Evolutionary conservation across 2,888 invertebrate genomes (phyloP).

Genomic region (Ametastegia equiseti): DNA sequence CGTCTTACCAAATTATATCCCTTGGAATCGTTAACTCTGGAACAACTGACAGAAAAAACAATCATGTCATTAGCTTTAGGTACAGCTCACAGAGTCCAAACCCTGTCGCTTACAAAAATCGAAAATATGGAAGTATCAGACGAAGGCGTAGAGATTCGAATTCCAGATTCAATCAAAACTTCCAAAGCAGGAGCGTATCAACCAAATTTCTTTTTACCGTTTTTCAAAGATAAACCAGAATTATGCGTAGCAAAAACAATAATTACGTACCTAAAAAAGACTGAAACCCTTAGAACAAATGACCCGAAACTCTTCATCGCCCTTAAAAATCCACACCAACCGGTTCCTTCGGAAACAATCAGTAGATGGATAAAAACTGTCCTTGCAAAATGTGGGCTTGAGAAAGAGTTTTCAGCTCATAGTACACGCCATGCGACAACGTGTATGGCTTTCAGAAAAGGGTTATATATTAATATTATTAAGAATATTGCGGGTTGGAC

Average conservation of each 20-base stretch:
- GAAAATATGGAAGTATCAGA: constrained; percentile 39
- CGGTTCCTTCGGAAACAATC: constrained; percentile 49
- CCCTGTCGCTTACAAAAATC: constrained; percentile 51
- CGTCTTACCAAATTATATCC: constrained; percentile 43
- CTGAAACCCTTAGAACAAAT: constrained; percentile 46
- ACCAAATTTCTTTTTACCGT: constrained; percentile 48
- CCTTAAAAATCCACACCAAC: constrained; percentile 49
- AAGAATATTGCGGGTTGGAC: constrained; percentile 50
- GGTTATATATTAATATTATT: constrained; percentile 50
- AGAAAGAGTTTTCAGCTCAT: constrained; percentile 46
- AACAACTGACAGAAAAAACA: constrained; percentile 47
- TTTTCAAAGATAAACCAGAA: constrained; percentile 49
- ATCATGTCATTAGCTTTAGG: constrained; percentile 49
- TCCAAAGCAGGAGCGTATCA: constrained; percentile 48
- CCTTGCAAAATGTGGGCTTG: constrained; percentile 48
- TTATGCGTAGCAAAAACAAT: constrained; percentile 54
- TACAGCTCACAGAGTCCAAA: constrained; percentile 53
- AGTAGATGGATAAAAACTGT: constrained; percentile 52
- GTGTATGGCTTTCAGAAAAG: constrained; percentile 48
- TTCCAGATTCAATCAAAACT: no score
- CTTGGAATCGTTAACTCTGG: constrained; percentile 47
- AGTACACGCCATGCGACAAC: constrained; percentile 53
- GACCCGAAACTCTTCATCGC: constrained; percentile 47
- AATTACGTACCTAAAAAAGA: constrained; percentile 45
- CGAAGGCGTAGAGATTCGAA: constrained; percentile 50